Base-by-base conservation (phyloP, 2,113 vertebrate species). In the Alosa alosa region DNA sequence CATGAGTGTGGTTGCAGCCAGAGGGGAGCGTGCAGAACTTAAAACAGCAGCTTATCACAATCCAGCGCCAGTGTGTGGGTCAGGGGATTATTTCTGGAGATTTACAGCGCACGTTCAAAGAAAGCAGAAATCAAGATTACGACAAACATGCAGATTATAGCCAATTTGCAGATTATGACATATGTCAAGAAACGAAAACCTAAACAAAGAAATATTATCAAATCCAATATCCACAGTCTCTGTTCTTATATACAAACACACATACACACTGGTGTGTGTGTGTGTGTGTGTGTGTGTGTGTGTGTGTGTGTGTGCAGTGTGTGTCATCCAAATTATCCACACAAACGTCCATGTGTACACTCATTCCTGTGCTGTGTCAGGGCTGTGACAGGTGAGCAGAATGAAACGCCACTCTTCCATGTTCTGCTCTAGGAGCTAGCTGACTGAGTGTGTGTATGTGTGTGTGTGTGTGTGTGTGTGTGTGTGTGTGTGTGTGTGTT, bases 101-200 rank as follows among this genome's bases (percentile, higher is more conserved):
- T 60, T 6, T 25, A 1, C 60, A 64, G 60, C n/a, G 6, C 0
- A 9, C n/a, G 64, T 92, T 88, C 44, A 91, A 91, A 84, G 88
- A 90, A 25, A 68, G 64, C 64, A 68, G 64, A 68, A 31, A 31
- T 68, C n/a, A 68, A 31, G 64, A 68, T 9, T 68, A 31, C n/a
- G n/a, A 68, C n/a, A 60, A 60, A 68, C 64, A 68, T 31, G 64
- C n/a, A 31, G 64, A 68, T 68, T n/a, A 60, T 60, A 5, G 22
- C 57, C 20, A 4, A n/a, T n/a, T n/a, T 60, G 57, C 57, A 60
- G 57, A n/a, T 60, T 68, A 68, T 25, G 6, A 31, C 25, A 68
- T 9, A 31, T 25, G 7, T 68, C 64, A 68, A 68, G n/a, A 25
- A 68, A 68, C 1, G 2, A 68, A 9, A 68, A 68, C 64, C 64